A percentile compares a stretch with the other conserved stretches of the same genome.
These are phyloP conservation scores for Fulmarus glacialis DNA, from an alignment of 2,113 vertebrate genomes.

Conservation along the genomic window DNA sequence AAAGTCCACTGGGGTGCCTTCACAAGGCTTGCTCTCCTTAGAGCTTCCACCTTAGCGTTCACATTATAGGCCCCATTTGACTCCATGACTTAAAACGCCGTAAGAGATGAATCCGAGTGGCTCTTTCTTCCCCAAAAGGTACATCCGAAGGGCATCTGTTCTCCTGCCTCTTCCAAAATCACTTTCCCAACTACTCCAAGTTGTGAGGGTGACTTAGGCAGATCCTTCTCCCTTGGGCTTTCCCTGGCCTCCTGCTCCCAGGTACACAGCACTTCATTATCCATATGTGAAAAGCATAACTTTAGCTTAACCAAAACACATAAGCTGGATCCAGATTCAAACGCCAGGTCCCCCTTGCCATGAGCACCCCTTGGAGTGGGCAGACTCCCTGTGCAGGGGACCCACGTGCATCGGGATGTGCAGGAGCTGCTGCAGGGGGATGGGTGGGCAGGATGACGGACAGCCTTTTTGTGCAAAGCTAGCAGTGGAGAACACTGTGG, in stretches of 20 bases:
- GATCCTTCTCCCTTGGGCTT: not conserved
- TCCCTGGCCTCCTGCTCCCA: not conserved
- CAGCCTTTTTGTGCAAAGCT: not conserved
- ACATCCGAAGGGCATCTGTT: not conserved
- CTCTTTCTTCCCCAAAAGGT: not conserved
- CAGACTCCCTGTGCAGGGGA: not conserved
- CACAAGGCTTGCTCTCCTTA: not conserved
- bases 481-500: rapidly evolving
- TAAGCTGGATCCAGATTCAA: not conserved
- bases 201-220: not conserved
- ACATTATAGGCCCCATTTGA: not conserved
- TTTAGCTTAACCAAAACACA: not conserved
- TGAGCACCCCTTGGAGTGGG: not conserved
- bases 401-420: not conserved
- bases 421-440: not conserved
- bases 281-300: not conserved
- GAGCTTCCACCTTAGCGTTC: not conserved
- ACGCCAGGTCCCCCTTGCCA: not conserved
- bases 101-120: not conserved
- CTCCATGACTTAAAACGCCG: not conserved
- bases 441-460: not conserved
- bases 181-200: not conserved
- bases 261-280: not conserved
- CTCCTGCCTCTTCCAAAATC: not conserved
- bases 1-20: not conserved